Percentiles rank a stretch among this genome's conserved stretches.
These are phyloP conservation scores for Trissoscelio sp. DNA, from an alignment of 2,888 invertebrate genomes.

Conservation along the genomic window DNA sequence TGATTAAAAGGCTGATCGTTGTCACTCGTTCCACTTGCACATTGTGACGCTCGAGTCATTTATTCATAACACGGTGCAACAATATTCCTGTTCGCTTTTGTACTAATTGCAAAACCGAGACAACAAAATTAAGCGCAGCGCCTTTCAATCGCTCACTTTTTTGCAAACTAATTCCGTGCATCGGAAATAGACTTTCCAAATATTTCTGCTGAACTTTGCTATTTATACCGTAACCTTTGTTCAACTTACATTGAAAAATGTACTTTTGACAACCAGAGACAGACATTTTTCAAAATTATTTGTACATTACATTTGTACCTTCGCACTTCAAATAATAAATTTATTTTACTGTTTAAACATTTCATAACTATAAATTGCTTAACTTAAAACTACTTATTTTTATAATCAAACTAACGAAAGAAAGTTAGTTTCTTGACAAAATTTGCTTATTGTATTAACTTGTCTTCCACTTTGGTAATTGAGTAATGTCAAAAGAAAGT, in stretches of 20 bases:
- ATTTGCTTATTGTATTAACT: too few relatives aligned
- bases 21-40: conserved; percentile 19
- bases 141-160: background rate
- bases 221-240: conserved; percentile 7
- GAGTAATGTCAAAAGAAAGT: too few relatives aligned
- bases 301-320: too few relatives aligned
- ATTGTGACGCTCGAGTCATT: conserved; percentile 3
- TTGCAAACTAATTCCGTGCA: background rate
- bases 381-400: too few relatives aligned
- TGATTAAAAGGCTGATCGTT: conserved; percentile 33
- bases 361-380: too few relatives aligned
- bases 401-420: too few relatives aligned
- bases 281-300: background rate
- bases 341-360: too few relatives aligned
- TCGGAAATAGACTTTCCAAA: conserved; percentile 10
- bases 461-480: too few relatives aligned
- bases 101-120: conserved; percentile 11
- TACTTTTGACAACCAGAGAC: background rate
- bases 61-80: conserved; percentile 8
- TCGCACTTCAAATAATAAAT: too few relatives aligned
- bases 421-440: too few relatives aligned
- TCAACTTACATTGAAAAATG: background rate
- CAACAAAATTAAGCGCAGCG: background rate
- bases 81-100: background rate
- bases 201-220: background rate